Evolutionary conservation across 2,797 vertebrate species (phyloP), one percentile per base, ranked within the genome.

Genomic region (Poecilia velifera): DNA sequence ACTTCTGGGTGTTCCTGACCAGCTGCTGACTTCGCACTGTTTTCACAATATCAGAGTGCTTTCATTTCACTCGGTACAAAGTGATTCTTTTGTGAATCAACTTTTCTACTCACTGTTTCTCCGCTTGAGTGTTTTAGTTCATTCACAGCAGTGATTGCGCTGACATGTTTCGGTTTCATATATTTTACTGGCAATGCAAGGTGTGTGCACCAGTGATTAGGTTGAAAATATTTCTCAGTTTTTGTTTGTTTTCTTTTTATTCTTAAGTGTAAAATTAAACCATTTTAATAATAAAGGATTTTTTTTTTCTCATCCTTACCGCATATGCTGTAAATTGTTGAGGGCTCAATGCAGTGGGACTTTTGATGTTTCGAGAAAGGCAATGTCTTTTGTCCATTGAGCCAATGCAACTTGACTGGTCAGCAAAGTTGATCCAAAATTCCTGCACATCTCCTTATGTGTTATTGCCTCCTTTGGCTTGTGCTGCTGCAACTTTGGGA

Each of bases 1-100:
- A 86, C 76, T 91, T 83, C 83, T 90, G 88, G 87, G 90, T 92
- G 91, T 90, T 94, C 90, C 85, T 88, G 87, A 88, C 80, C 82
- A 80, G 49, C 45, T 57, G 6, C 70, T 82, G 82, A 87, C 73
- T 82, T 81, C 78, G 77, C 78, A 82, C 59, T 43, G 78, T 84
- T 85, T 82, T 88, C 87, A 79, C 62, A 72, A 81, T 41, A 66
- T 82, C 0, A 6, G 22, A 64, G 55, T 41, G 34, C 46, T 88
- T 83, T 78, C 80, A 45, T 72, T 85, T 77, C 51, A 71, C 43
- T 82, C 57, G 1, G 64, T 39, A 28, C 59, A 73, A 53, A 77
- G 80, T 49, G 41, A 39, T 68, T 14, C 6, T 64, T 64, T 64
- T 64, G 62, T 64, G 34, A 79, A 36, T 3, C n/a, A 79, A 43